A percentile compares a stretch with the other conserved stretches of the same genome.
These are phyloP conservation scores for Pseudomyrmex pallidus DNA, from an alignment of 1,140 invertebrate species.

Conservation along the genomic window DNA sequence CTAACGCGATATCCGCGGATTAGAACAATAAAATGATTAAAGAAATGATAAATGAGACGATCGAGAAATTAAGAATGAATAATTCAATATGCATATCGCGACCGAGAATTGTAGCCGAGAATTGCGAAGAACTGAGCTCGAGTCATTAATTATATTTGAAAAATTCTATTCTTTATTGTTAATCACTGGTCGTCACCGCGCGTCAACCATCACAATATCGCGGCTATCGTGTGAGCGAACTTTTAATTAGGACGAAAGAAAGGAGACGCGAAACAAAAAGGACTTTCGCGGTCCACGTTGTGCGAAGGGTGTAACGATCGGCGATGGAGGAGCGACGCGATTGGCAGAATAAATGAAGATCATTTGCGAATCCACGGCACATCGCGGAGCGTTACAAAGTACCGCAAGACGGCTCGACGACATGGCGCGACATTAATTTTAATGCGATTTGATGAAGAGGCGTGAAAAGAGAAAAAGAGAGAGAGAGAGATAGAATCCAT, in stretches of 20 bases:
- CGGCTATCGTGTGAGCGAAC: constrained; percentile 24
- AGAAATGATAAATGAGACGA: constrained; percentile 12
- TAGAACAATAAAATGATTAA: not conserved
- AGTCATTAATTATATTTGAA: constrained; percentile 29
- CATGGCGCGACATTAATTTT: constrained; percentile 41
- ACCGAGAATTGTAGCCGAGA: constrained; percentile 2
- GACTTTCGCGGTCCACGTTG: constrained; percentile 3
- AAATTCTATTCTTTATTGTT: constrained; percentile 25
- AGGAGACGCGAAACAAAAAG: constrained; percentile 49
- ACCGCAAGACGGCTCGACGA: not conserved
- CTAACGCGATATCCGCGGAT: not conserved
- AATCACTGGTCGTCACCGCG: constrained; percentile 23
- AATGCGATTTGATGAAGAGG: constrained; percentile 38
- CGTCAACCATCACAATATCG: constrained; percentile 28
- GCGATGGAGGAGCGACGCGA: not conserved
- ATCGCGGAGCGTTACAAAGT: constrained; percentile 1
- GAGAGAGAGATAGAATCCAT: not conserved
- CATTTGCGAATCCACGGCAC: not conserved
- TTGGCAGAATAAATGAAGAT: not conserved
- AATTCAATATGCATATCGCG: constrained; percentile 30
- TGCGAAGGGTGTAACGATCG: constrained; percentile 24
- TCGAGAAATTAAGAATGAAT: constrained; percentile 13
- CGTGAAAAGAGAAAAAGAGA: not conserved
- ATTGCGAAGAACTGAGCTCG: not conserved
- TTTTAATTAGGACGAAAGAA: constrained; percentile 59